Evolutionary conservation across 2,797 vertebrate species (phyloP).

Genomic region (Enteromius radiatus): DNA sequence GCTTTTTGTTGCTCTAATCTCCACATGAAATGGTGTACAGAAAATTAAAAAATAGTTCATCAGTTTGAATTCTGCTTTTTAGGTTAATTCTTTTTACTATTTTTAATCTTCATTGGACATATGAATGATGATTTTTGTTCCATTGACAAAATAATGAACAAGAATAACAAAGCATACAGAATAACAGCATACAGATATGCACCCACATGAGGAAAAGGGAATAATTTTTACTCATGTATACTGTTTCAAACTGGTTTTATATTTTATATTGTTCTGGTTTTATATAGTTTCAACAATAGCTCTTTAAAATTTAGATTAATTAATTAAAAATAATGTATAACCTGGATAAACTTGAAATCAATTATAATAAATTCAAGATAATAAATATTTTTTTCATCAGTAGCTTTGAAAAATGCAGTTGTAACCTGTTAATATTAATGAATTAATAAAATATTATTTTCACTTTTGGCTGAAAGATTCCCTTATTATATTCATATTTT

Average conservation of each 20-base stretch:
- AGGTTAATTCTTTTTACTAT: not conserved
- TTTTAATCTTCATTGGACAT: not conserved
- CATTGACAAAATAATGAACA: not conserved
- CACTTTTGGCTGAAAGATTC: not conserved
- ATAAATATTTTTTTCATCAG: not conserved
- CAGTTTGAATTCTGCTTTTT: not conserved
- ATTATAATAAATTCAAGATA: not conserved
- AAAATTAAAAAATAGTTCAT: not conserved
- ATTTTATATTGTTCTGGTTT: not conserved
- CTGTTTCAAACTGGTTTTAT: not conserved
- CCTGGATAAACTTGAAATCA: not conserved
- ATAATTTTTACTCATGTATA: not conserved
- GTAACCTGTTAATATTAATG: not conserved
- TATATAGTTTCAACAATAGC: not conserved
- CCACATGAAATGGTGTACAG: not conserved
- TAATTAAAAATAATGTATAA: not conserved
- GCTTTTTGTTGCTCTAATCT: constrained; percentile 1
- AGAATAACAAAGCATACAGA: not conserved
- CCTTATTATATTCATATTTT: not conserved
- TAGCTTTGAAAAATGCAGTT: not conserved
- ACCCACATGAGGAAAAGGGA: not conserved
- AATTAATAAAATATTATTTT: not conserved
- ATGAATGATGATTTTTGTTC: not conserved
- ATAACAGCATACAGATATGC: constrained; percentile 3
- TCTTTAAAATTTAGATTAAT: not conserved